phyloP scores from a whole-genome alignment of 2,797 vertebrate species.

The Tamandua tetradactyla region DNA sequence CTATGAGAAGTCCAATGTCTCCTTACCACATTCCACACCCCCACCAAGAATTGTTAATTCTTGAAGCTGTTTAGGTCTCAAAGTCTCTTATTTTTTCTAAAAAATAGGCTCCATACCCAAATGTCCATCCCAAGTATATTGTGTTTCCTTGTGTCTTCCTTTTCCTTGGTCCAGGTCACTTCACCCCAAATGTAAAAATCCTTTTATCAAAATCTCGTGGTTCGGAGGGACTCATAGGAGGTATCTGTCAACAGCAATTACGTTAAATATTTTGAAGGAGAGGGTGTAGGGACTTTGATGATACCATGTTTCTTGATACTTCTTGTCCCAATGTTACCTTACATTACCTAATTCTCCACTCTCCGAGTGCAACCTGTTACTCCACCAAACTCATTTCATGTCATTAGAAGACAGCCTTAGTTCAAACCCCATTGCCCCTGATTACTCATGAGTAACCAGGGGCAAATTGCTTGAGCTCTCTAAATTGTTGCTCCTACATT shows the following conservation, averaged over 20 bases:
- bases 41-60: neutral
- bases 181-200: neutral
- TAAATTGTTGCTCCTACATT: neutral
- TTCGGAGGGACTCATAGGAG: neutral
- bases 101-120: neutral
- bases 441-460: neutral
- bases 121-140: no score
- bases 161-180: neutral
- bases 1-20: neutral
- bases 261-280: neutral
- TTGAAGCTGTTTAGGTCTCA: neutral
- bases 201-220: neutral
- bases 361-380: no score
- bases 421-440: neutral
- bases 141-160: neutral
- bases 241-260: neutral
- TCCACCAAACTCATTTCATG: neutral
- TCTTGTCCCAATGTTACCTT: neutral
- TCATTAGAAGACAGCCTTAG: neutral
- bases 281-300: neutral
- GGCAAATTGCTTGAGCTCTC: neutral
- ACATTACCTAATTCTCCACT: accelerated
- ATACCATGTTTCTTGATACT: neutral
- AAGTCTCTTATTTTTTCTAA: neutral
- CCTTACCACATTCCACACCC: no score